Base-by-base conservation (phyloP, 2,888 invertebrate genomes). In the Choristoneura rosaceana region DNA sequence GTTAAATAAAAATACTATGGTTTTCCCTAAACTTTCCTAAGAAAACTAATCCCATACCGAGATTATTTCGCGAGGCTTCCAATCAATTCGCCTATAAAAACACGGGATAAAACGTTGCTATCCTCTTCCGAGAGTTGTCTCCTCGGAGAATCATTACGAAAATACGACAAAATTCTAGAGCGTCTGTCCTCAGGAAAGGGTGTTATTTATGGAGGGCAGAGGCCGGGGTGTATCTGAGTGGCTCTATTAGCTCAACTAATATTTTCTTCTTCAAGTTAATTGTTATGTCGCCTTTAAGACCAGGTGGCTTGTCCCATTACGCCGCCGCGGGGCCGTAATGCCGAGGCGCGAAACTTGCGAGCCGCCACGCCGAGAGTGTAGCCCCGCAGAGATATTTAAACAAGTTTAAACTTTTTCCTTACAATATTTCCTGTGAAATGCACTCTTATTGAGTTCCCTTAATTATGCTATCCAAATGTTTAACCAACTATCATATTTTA, bases 351-450 rank as follows among this genome's bases (percentile, higher is more conserved):
- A 87, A 91, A 91, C 89, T 89, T 84, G 87, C 87, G 86, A 87
- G 83, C 83, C 84, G 80, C 87, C 87, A 85, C 86, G 83, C 83
- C 52, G 84, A 84, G 85, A 88, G 84, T 82, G 80, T 82, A 77
- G 79, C 82, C 81, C 83, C 85, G 84, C 84, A 87, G 90, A 92
- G 92, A 93, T 93, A 90, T 93, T 92, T 92, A 90, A 93, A 91
- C 91, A 91, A 93, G 93, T 93, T 92, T 91, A 92, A 93, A 93
- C 89, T 93, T 94, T 91, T 90, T 85, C 89, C 88, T 89, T 86
- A 87, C 86, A 80, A 84, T 82, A 86, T 88, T 88, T 88, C 84
- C 81, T 81, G 84, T 84, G 86, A 83, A 85, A 81, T 85, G 81
- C 85, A 55, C 55, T 88, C 86, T 86, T 87, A 89, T 84, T 85